Evolutionary conservation across 2,888 invertebrate genomes (phyloP), one percentile per base, ranked within the genome.

Genomic region (Polyommatus icarus): DNA sequence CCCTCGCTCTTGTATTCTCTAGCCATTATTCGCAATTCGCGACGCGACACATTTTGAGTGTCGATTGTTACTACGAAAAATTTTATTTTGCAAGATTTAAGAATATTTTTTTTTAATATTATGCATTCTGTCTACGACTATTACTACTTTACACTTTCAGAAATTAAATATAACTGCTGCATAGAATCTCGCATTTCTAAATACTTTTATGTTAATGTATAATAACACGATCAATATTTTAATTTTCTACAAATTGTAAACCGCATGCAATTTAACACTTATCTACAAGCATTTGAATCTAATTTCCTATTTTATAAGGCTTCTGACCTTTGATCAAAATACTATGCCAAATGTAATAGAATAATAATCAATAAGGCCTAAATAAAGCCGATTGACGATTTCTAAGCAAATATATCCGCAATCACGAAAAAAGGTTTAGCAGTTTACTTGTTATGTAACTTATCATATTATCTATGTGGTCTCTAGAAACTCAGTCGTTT

Each of bases 1-100:
- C 76, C 73, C 76, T 54, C 46, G 73, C 29, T 12, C 24, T 10
- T 24, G 67, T 67, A 67, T 67, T 67, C 5, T 67, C 29, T 29
- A 67, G 1, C 1, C 32, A 18, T 67, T 67, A 15, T 32, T 29
- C 8, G 15, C 15, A 32, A 20, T 32, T 29, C 8, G 15, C 6
- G 54, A 20, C 32, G 32, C 57, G 20, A 40, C 18, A 46, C 29
- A 76, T 71, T 40, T 67, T 24, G 50, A 67, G 29, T 46, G 40
- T 46, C 12, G 36, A 61, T 46, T 76, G 12, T 24, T 6, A 12
- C 18, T 18, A 12, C 3, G 2, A 57, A 5, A 29, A 29, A 2
- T 29, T 29, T 29, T 32, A 32, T 32, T 32, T 32, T 32, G 32
- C 32, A 32, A 32, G 32, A 32, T 32, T 32, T 57, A n/a, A 50